A percentile compares a stretch with the other conserved stretches of the same genome.
phyloP scores from a whole-genome alignment of 2,888 invertebrate species.

The Andrena haemorrhoa region DNA sequence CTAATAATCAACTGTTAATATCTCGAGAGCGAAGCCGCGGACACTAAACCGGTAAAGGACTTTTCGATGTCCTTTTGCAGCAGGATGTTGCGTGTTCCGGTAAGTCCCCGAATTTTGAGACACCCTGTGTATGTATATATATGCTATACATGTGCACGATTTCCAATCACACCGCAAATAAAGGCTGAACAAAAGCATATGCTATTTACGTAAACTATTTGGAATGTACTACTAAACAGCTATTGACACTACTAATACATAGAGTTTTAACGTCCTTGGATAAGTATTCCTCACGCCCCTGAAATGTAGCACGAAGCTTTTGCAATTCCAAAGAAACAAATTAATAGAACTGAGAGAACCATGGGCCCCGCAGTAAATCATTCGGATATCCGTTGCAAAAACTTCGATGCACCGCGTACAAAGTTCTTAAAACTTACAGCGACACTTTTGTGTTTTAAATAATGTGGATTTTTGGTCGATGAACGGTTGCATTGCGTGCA shows the following conservation, averaged over 20 bases:
- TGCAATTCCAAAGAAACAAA: slow-evolving; percentile 1
- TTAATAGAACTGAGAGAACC: slow-evolving; percentile 20
- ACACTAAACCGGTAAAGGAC: no score
- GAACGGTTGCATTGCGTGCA: slow-evolving; percentile 7
- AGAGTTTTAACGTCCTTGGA: slow-evolving; percentile 36
- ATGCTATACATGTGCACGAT: background rate
- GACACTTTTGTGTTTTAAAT: slow-evolving; percentile 7
- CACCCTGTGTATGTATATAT: background rate
- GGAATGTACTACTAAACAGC: slow-evolving; percentile 58
- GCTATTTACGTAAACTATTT: slow-evolving; percentile 49
- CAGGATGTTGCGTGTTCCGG: no score
- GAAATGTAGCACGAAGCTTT: slow-evolving; percentile 13
- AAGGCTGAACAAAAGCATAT: slow-evolving; percentile 45
- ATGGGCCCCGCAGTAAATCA: slow-evolving; percentile 10
- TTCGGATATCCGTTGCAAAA: slow-evolving; percentile 17
- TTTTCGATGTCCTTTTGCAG: no score
- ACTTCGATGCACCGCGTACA: slow-evolving; percentile 14
- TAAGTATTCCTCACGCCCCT: slow-evolving; percentile 17
- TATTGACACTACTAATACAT: slow-evolving; percentile 44
- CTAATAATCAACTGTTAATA: no score
- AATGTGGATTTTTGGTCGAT: slow-evolving; percentile 22
- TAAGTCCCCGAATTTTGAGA: no score
- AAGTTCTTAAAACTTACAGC: slow-evolving; percentile 11
- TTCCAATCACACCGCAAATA: slow-evolving; percentile 32
- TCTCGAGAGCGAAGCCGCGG: no score